phyloP scores from a whole-genome alignment of 2,888 invertebrate genomes.

The Azorinus chamasolen region DNA sequence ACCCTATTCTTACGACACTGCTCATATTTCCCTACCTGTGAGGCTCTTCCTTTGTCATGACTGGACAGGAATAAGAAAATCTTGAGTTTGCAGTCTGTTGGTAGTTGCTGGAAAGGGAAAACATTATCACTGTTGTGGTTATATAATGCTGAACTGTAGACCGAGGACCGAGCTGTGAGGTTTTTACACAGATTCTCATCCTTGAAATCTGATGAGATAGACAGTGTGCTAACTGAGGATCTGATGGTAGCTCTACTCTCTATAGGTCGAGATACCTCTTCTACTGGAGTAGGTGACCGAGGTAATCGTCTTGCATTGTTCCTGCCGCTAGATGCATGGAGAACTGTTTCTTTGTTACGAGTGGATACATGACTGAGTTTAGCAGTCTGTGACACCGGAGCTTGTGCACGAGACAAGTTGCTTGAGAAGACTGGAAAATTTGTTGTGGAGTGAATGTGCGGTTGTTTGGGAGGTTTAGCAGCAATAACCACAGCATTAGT shows the following conservation, averaged over 20 bases:
- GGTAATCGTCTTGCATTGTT: constrained; percentile 1
- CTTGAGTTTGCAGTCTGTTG: constrained; percentile 81
- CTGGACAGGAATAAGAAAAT: constrained; percentile 81
- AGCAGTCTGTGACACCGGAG: constrained; percentile 33
- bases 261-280: constrained; percentile 2
- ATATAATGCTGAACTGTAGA: no score
- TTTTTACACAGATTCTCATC: no score
- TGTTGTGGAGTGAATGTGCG: constrained; percentile 45
- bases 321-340: not conserved
- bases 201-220: not conserved
- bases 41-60: constrained; percentile 78
- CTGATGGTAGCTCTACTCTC: constrained; percentile 5
- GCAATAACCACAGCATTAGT: constrained; percentile 48
- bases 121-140: constrained; percentile 13
- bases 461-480: constrained; percentile 27
- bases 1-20: no score
- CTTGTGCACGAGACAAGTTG: constrained; percentile 33
- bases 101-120: constrained; percentile 82
- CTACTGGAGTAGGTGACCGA: constrained; percentile 39
- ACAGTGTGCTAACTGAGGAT: constrained; percentile 2
- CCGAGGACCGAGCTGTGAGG: no score
- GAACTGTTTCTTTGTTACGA: constrained; percentile 24
- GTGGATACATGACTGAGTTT: constrained; percentile 35
- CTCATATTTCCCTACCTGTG: no score
- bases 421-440: constrained; percentile 72